Evolutionary conservation across 2,888 invertebrate species (phyloP), one percentile per base, ranked within the genome.

Genomic region (Muscina levida): DNA sequence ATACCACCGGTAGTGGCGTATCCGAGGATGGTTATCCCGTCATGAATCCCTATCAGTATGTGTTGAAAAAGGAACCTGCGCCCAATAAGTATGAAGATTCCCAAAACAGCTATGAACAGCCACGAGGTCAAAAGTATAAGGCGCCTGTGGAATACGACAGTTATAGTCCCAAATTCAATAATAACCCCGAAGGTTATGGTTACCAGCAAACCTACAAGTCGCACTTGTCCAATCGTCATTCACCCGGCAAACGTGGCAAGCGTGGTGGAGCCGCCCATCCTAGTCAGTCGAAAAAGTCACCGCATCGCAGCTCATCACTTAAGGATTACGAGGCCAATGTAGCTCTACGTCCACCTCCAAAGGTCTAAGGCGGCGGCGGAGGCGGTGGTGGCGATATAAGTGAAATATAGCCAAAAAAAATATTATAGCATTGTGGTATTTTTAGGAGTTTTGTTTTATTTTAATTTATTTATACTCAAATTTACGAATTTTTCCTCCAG

Each of bases 111-210:
- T 85, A 77, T 83, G 72, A 85, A 83, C 87, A 87, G 72, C 85
- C 77, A 26, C 84, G 84, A 56, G 75, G 26, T 51, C 74, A 82
- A 22, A 77, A 72, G 22, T 77, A 82, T 53, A 83, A 84, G 46
- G 56, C 76, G 1, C n/a, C n/a, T n/a, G 62, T 87, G 5, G 88
- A 88, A 8, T 88, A 86, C 59, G 90, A 90, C 62, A 90, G 89
- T 66, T 90, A 90, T 68, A 90, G 86, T 81, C 90, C 90, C 15
- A 90, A 89, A 82, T 90, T 85, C 68, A 90, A 90, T 65, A 89
- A 90, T 46, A 90, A 90, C 84, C 90, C 90, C 6, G 90, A 90
- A 72, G 89, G 89, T 1, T 89, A 89, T 78, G 90, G 90, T 66
- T 90, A 90, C 37, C 90, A 90, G 82, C 89, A 90, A 44, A 87